These are phyloP conservation scores for Hyalella azteca DNA, from an alignment of 2,888 invertebrate genomes.

Conservation along the genomic window DNA sequence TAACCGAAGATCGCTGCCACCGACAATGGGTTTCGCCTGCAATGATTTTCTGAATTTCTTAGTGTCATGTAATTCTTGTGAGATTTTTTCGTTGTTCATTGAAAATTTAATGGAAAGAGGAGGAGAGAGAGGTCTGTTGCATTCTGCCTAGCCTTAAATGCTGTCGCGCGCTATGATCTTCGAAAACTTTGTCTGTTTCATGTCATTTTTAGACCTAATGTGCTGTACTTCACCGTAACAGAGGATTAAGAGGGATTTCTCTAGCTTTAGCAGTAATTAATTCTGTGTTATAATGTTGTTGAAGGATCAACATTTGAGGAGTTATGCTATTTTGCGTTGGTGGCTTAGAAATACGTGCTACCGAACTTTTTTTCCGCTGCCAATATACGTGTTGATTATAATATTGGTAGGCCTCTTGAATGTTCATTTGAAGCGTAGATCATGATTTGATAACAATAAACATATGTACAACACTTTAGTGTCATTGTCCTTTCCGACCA, in stretches of 20 bases:
- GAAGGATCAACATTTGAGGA: no score
- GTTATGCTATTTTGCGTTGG: no score
- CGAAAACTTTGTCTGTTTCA: background rate
- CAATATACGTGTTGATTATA: no score
- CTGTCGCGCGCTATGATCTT: slow-evolving; percentile 2
- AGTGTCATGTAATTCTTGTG: background rate
- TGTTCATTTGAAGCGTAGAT: background rate
- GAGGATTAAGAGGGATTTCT: background rate
- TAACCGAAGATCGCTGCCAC: background rate
- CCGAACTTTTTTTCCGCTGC: no score
- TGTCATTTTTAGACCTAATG: background rate
- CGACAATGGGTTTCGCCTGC: slow-evolving; percentile 9
- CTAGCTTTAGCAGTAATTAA: no score
- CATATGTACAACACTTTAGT: slow-evolving; percentile 5
- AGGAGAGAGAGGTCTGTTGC: slow-evolving; percentile 30
- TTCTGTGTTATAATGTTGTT: no score
- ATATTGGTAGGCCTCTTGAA: no score
- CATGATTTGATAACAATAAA: background rate
- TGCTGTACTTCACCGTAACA: slow-evolving; percentile 7
- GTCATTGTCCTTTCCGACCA: no score
- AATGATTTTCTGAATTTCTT: background rate
- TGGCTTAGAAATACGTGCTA: no score
- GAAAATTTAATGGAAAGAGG: background rate
- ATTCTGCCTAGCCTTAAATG: slow-evolving; percentile 2
- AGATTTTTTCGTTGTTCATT: slow-evolving; percentile 1